These are phyloP conservation scores for Yponomeuta plumbellus DNA, from an alignment of 2,888 invertebrate genomes.

Conservation along the genomic window DNA sequence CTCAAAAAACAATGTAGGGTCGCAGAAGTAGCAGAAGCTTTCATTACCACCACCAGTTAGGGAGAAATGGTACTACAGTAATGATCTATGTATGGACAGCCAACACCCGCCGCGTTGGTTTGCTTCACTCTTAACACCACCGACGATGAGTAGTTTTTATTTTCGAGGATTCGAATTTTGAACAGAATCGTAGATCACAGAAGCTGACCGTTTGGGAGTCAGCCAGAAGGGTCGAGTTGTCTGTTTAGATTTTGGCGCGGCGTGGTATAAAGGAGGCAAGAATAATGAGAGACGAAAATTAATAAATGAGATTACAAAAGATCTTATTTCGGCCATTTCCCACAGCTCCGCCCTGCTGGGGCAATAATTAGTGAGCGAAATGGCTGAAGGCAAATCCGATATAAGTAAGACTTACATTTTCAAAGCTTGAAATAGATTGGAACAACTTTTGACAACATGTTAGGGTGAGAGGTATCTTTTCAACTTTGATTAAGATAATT, in stretches of 20 bases:
- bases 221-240: slow-evolving; percentile 33
- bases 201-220: neutral
- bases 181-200: neutral
- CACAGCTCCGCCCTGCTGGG: slow-evolving; percentile 43
- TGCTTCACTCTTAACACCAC: no score
- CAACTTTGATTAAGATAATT: no score
- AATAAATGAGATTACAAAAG: slow-evolving; percentile 61
- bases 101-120: no score
- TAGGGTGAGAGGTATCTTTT: no score
- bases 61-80: no score
- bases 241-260: slow-evolving; percentile 40
- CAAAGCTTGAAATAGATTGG: neutral
- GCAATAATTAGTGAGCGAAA: slow-evolving; percentile 60
- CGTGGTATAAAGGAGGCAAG: slow-evolving; percentile 36
- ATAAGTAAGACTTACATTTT: neutral
- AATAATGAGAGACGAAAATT: slow-evolving; percentile 49
- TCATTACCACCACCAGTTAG: no score
- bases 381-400: slow-evolving; percentile 25
- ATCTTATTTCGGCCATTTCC: slow-evolving; percentile 62
- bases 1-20: no score
- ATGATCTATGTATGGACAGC: no score
- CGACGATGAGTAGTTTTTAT: no score
- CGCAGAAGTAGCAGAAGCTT: no score
- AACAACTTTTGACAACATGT: no score
- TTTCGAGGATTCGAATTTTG: neutral